Evolutionary conservation across 1,140 invertebrate species (phyloP).

Genomic region (Polypedilum pembai): DNA sequence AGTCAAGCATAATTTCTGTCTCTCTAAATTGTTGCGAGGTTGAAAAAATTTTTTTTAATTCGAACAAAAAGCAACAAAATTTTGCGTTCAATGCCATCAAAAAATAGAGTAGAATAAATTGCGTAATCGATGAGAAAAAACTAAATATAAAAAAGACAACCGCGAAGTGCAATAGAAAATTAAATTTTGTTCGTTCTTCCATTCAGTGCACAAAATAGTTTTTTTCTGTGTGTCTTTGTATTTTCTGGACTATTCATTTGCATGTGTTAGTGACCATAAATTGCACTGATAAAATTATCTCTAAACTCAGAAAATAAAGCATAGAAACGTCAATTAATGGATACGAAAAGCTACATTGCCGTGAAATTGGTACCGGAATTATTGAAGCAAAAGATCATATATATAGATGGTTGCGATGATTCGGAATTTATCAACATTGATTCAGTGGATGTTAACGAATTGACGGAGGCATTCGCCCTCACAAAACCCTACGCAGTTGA

Average conservation of each 20-base stretch:
- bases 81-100: no score
- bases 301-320: no score
- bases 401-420: slow-evolving; percentile 17
- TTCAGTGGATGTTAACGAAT: neutral
- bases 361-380: slow-evolving; percentile 18
- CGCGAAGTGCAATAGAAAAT: neutral
- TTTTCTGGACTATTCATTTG: no score
- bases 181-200: neutral
- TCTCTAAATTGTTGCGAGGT: no score
- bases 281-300: no score
- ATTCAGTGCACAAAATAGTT: neutral
- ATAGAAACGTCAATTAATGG: slow-evolving; percentile 1
- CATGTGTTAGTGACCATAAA: no score
- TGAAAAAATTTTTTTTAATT: no score
- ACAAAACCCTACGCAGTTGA: slow-evolving; percentile 5
- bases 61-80: no score
- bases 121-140: neutral
- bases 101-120: neutral
- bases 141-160: neutral
- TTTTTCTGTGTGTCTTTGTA: neutral
- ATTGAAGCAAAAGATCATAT: slow-evolving; percentile 18
- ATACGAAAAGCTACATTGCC: slow-evolving; percentile 2
- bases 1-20: no score
- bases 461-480: neutral
- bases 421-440: slow-evolving; percentile 22